Percentiles rank a stretch among this genome's conserved stretches.
phyloP scores from a whole-genome alignment of 64 coral and sea anemone genomes.

The Trachythela sp. region DNA sequence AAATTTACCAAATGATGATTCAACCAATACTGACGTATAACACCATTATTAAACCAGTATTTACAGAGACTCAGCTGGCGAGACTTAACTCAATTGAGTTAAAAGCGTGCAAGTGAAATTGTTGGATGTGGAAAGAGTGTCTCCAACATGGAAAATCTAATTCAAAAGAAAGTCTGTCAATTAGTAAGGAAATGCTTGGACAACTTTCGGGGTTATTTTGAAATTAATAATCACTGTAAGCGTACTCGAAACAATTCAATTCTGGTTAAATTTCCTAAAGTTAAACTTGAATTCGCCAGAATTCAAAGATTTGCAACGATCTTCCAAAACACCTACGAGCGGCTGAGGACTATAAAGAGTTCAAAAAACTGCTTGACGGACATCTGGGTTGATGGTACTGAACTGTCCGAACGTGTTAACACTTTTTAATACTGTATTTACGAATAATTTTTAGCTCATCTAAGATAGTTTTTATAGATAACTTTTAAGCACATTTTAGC shows the following conservation, averaged over 20 bases:
- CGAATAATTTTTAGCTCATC: background rate
- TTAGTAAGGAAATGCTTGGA: background rate
- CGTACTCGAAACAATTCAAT: background rate
- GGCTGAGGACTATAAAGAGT: background rate
- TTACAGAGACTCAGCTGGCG: background rate
- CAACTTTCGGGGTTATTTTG: background rate
- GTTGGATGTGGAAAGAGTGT: background rate
- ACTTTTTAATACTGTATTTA: background rate
- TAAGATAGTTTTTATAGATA: background rate
- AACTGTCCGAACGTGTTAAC: background rate
- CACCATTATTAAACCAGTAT: background rate
- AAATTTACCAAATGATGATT: constrained; percentile 17
- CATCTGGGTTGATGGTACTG: background rate
- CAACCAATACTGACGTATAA: background rate
- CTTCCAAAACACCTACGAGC: background rate
- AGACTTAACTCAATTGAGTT: background rate
- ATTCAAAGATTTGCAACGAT: background rate
- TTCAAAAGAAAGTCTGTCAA: background rate
- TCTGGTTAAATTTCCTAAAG: background rate
- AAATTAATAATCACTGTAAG: background rate
- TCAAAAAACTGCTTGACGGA: background rate
- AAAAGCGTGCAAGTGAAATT: background rate
- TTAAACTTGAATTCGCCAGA: background rate
- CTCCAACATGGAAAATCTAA: background rate
- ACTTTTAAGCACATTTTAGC: background rate